Base-by-base conservation (phyloP, 2,797 vertebrate genomes). In the Phalanger gymnotis region DNA sequence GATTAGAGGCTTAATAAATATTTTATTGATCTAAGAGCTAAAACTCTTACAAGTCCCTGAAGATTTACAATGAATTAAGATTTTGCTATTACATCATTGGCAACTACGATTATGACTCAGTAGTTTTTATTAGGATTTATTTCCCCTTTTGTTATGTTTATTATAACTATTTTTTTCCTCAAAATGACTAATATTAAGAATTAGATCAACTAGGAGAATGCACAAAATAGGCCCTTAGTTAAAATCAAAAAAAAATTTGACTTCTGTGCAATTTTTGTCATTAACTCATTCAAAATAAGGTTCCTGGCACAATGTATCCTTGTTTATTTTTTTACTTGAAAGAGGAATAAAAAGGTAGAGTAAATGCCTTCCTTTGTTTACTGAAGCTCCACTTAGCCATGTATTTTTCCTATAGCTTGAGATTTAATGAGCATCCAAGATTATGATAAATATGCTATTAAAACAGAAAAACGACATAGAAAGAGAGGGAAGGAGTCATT, bases 401-500 rank as follows among this genome's bases (percentile, higher is more conserved):
- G n/a, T 87, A 93, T 96, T 98, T 96, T 92, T 92, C 53, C 1
- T 92, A 92, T 91, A 96, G 54, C 47, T 92, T 91, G 54, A 61
- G 53, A 94, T 94, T 81, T 97, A 96, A 96, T 95, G 94, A 97
- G 51, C 61, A 53, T 54, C 89, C 96, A 58, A 93, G 9, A 90
- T 95, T 97, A 96, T 94, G 92, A 97, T 52, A 97, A 95, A 96
- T 94, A 66, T 53, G 40, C 87, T 94, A 96, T 97, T 96, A 97
- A 97, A 96, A 28, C 27, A 93, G 92, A 92, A 95, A 66, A 91
- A 90, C 19, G 40, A 56, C 5, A 19, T 4, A n/a, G 95, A 95
- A 95, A 93, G 58, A 96, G 58, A 94, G 31, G 98, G 93, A 97
- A 96, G 61, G 54, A 97, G 93, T 51, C 93, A 96, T 97, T 96